Evolutionary conservation across 2,888 invertebrate species (phyloP).

Genomic region (Pandemis cinnamomeana): DNA sequence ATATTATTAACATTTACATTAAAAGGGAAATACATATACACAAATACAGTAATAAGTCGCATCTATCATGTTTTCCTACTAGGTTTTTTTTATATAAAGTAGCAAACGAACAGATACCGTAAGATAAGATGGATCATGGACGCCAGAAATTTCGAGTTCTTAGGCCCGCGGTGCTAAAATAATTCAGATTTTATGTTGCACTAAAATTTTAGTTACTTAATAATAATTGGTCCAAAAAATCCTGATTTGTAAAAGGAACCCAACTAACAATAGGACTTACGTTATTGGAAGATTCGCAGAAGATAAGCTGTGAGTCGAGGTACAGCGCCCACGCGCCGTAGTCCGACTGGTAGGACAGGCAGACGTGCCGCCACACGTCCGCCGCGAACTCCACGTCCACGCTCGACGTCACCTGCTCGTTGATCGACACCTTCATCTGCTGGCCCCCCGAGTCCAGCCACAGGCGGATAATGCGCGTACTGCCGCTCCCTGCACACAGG

Average conservation of each 20-base stretch:
- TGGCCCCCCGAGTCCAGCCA: conserved; percentile 86
- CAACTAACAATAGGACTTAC: conserved; percentile 54
- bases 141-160: too few species aligned
- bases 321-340: conserved; percentile 86
- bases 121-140: too few species aligned
- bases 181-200: too few species aligned
- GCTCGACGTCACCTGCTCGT: conserved; percentile 75
- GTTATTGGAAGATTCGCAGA: conserved; percentile 64
- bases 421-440: conserved; percentile 84
- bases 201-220: too few species aligned
- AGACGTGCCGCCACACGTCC: conserved; percentile 87
- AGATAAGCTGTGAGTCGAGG: conserved; percentile 83
- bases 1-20: neutral
- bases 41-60: too few species aligned
- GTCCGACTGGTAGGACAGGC: conserved; percentile 86
- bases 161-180: too few species aligned
- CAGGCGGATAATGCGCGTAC: conserved; percentile 78
- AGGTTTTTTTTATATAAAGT: too few species aligned
- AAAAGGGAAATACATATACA: neutral
- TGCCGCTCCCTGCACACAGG: conserved; percentile 80
- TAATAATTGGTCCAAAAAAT: too few species aligned
- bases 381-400: conserved; percentile 70
- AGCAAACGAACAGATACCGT: too few species aligned
- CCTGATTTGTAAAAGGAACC: neutral
- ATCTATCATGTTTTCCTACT: too few species aligned